phyloP scores from a whole-genome alignment of 2,113 vertebrate genomes.

The Rhinoderma darwinii region DNA sequence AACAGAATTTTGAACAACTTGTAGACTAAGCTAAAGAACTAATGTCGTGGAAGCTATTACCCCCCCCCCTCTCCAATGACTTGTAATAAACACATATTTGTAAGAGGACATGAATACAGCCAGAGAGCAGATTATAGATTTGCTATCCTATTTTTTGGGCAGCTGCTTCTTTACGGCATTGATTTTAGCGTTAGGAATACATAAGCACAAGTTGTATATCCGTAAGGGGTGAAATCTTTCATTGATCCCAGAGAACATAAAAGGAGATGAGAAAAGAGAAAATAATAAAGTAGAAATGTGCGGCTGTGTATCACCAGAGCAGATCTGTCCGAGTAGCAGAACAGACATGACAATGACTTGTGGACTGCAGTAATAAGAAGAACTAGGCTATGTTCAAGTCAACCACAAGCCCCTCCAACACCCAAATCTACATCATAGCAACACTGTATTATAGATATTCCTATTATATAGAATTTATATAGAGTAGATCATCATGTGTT shows the following conservation, averaged over 20 bases:
- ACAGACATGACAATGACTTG: neutral
- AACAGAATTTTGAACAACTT: too few species aligned
- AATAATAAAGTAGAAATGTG: slow-evolving; percentile 20
- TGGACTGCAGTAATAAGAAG: neutral
- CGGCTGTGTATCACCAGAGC: slow-evolving; percentile 19
- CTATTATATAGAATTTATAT: neutral
- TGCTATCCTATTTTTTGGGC: neutral
- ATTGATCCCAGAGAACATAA: slow-evolving; percentile 44
- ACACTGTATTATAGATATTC: neutral
- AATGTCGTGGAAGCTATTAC: too few species aligned
- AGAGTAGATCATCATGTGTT: neutral
- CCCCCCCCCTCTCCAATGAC: neutral
- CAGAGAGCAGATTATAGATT: neutral
- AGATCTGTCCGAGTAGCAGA: neutral
- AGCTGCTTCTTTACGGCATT: slow-evolving; percentile 8
- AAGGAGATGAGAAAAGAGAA: slow-evolving; percentile 20
- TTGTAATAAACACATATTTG: neutral
- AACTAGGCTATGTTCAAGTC: neutral
- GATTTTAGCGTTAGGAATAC: slow-evolving; percentile 21
- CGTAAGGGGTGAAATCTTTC: slow-evolving; percentile 5
- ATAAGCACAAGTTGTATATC: slow-evolving; percentile 35
- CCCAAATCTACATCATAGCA: neutral
- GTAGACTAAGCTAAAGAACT: too few species aligned
- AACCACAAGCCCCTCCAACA: neutral
- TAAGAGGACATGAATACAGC: neutral